Percentiles rank a stretch among this genome's conserved stretches.
phyloP scores from a whole-genome alignment of 2,113 vertebrate genomes.

The Calidris pygmaea region DNA sequence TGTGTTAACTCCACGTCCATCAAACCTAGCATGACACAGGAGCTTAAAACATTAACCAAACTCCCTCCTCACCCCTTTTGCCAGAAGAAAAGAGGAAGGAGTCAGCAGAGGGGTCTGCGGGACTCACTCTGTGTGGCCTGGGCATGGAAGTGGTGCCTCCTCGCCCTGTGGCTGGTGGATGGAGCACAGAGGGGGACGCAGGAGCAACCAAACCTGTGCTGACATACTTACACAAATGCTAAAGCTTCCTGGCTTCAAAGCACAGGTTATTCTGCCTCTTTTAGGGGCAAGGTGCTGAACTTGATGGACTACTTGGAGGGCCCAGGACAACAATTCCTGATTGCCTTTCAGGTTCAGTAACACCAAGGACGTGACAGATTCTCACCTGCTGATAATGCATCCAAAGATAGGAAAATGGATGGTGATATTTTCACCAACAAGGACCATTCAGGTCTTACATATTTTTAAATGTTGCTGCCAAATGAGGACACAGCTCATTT shows the following conservation, averaged over 20 bases:
- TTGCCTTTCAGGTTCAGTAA: neutral
- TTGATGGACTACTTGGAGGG: neutral
- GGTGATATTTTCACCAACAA: neutral
- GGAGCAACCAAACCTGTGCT: neutral
- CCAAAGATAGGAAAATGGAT: neutral
- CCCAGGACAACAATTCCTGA: neutral
- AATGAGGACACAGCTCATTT: neutral
- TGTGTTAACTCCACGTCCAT: neutral
- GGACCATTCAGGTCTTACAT: neutral
- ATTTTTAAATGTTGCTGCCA: neutral
- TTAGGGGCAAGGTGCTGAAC: neutral
- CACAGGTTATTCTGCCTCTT: neutral
- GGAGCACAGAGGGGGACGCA: neutral
- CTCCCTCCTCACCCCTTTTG: neutral
- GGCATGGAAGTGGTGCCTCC: neutral
- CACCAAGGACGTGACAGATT: neutral
- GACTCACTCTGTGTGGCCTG: neutral
- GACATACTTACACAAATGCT: neutral
- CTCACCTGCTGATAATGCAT: neutral
- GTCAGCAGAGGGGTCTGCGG: fast-evolving
- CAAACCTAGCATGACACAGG: neutral
- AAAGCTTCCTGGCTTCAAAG: neutral
- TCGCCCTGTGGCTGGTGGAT: neutral
- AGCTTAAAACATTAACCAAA: neutral
- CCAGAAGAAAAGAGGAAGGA: neutral